Percentiles rank a stretch among this genome's conserved stretches.
These are phyloP conservation scores for Tragelaphus strepsiceros DNA, from an alignment of 2,113 vertebrate species.

Conservation along the genomic window DNA sequence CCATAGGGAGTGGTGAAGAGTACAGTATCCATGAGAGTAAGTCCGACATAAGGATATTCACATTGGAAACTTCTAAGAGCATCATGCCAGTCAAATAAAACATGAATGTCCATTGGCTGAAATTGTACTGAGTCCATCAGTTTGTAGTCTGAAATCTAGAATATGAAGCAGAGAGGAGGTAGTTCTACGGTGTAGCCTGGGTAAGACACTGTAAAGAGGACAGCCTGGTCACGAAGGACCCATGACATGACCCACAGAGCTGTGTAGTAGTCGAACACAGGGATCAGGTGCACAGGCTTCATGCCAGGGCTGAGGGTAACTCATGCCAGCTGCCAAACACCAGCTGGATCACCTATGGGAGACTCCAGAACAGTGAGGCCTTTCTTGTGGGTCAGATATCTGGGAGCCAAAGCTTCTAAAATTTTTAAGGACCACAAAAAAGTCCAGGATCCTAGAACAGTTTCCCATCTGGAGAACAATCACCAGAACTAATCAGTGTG, in stretches of 20 bases:
- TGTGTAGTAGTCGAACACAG: not conserved
- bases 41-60: not conserved
- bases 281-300: not conserved
- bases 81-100: not conserved
- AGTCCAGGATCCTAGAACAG: not conserved
- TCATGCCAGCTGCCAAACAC: not conserved
- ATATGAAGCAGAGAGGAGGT: not conserved
- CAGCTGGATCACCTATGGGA: not conserved
- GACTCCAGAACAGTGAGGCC: not conserved
- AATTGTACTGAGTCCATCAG: not conserved
- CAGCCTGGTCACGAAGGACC: not conserved
- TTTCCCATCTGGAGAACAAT: not conserved
- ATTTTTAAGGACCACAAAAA: not conserved
- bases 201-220: not conserved
- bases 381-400: not conserved
- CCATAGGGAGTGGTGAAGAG: not conserved
- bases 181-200: not conserved
- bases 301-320: not conserved
- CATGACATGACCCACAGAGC: not conserved
- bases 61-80: not conserved
- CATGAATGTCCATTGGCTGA: not conserved
- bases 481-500: not conserved
- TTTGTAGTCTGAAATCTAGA: not conserved
- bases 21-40: not conserved
- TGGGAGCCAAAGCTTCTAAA: not conserved